phyloP scores from a whole-genome alignment of 1,140 invertebrate genomes.

The Diachasma alloeum region DNA sequence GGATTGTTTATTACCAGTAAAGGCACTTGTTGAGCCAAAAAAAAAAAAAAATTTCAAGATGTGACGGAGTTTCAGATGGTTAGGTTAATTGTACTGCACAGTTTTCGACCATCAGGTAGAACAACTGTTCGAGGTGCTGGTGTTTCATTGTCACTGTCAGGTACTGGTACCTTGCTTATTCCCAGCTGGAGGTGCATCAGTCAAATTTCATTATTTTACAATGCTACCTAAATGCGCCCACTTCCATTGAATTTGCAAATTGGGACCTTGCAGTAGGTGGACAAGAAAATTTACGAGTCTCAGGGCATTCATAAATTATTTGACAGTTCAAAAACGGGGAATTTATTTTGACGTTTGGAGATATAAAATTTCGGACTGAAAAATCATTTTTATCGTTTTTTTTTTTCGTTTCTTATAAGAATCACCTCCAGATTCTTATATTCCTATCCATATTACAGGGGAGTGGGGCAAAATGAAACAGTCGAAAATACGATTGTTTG shows the following conservation, averaged over 20 bases:
- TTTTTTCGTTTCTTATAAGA: no score
- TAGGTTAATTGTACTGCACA: background rate
- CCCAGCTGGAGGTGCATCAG: background rate
- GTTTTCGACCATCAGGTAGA: background rate
- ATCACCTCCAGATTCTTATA: no score
- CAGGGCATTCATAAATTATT: background rate
- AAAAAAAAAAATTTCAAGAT: background rate
- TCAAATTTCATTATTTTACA: constrained; percentile 14
- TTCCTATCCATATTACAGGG: no score
- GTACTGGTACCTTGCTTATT: background rate
- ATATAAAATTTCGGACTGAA: no score
- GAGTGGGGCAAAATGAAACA: no score
- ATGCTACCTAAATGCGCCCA: no score
- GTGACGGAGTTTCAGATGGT: background rate
- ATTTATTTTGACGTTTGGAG: background rate
- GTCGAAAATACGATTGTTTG: no score
- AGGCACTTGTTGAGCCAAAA: background rate
- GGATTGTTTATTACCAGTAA: background rate
- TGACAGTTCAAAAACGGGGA: background rate
- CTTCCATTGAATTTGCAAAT: background rate
- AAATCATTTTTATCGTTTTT: no score
- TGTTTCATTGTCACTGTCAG: background rate
- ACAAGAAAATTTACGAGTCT: background rate
- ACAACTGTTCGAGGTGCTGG: background rate
- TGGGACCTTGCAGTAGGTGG: background rate